phyloP scores from a whole-genome alignment of 2,888 invertebrate genomes.

The Cremastinae sp. region DNA sequence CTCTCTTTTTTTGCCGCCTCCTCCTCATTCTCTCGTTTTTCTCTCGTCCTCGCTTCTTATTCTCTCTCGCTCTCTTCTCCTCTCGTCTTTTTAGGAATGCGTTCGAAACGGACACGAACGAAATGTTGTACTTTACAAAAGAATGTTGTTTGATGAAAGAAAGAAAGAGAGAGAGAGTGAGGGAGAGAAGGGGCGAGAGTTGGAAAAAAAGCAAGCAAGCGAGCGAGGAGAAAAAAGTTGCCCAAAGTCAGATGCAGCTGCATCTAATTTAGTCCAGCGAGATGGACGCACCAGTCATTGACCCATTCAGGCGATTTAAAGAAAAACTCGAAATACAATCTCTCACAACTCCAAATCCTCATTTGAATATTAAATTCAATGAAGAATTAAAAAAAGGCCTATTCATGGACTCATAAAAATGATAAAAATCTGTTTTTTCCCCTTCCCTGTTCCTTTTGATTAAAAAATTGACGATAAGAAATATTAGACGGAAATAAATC shows the following conservation, averaged over 20 bases:
- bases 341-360: no score
- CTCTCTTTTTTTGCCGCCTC: neutral
- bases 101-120: neutral
- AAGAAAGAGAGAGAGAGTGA: no score
- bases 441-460: no score
- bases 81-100: constrained; percentile 3
- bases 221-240: constrained; percentile 10
- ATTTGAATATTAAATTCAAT: no score
- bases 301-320: constrained; percentile 14
- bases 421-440: no score
- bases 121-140: constrained; percentile 22
- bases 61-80: neutral
- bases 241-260: constrained; percentile 35
- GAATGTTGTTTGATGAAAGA: constrained; percentile 20
- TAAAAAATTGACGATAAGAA: no score
- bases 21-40: constrained; percentile 1
- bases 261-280: constrained; percentile 39
- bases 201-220: neutral
- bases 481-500: no score
- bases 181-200: neutral
- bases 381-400: no score
- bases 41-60: neutral
- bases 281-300: constrained; percentile 39
- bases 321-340: neutral
- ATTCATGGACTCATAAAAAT: no score